Base-by-base conservation (phyloP, 2,888 invertebrate species). In the Cheiracanthium punctorium region DNA sequence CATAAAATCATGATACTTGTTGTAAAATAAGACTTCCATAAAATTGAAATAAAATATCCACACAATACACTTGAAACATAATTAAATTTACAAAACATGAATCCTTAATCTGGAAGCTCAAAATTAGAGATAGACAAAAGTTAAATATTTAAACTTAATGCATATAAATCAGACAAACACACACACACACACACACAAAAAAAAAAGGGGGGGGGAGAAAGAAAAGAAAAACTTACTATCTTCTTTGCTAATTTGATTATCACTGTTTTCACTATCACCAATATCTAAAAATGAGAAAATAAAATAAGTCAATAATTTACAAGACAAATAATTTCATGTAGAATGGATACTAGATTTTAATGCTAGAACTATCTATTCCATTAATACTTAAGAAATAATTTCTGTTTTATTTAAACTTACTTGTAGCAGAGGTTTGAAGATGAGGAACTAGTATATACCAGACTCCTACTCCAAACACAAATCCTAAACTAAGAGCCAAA, bases 401-500 rank as follows among this genome's bases (percentile, higher is more conserved):
- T 37, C 37, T 10, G 7, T 37, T 37, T 10, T 24, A 32, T 24
- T 4, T 28, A n/a, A n/a, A 75, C 84, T 74, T 64, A 85, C 84
- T 67, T 58, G 79, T 17, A 70, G 37, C 58, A 43, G 84, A 71
- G 1, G 73, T 72, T 29, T 85, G 90, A 80, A 92, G 90, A 86
- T 91, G 91, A 4, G 93, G 93, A 14, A 92, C 92, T 1, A 93
- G 88, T 87, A 96, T 92, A 43, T 95, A 90, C 90, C 95, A 94
- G 71, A 98, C 96, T 79, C 95, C 90, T 4, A 95, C 90, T 70
- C 95, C 96, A 48, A 95, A 93, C 69, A 96, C 88, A 0, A 94
- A 89, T 0, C 97, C 96, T 52, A 95, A 92, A 10, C 93, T 93
- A 85, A 95, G 89, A 32, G 97, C 94, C 17, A 95, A 93, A 24